Conservation (phyloP, 2,113 vertebrate genomes). For the Pygathrix nemaeus region DNA sequence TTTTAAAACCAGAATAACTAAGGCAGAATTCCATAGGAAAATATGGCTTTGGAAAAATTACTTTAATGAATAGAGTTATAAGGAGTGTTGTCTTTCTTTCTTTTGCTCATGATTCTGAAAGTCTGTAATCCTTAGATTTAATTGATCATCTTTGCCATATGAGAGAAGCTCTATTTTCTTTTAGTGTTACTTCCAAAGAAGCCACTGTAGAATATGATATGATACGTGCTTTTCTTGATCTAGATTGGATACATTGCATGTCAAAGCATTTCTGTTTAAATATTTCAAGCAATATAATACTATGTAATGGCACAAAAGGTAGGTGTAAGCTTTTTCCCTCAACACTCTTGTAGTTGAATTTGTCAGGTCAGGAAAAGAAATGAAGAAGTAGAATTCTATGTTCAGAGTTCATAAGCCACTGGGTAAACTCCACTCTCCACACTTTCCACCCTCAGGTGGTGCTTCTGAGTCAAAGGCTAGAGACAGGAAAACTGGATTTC, state of each 20-base stretch:
- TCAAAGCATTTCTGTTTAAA: background rate
- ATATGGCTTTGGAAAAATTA: background rate
- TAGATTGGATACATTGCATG: background rate
- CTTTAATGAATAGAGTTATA: background rate
- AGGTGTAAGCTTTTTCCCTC: background rate
- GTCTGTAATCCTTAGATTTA: background rate
- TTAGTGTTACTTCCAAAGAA: background rate
- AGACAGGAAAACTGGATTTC: background rate
- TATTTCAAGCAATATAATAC: background rate
- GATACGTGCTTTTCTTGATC: background rate
- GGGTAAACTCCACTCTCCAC: too few relatives aligned
- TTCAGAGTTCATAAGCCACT: slow-evolving; percentile 16
- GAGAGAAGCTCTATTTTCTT: background rate
- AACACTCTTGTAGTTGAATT: background rate
- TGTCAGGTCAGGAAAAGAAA: slow-evolving; percentile 26
- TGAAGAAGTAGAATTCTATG: background rate
- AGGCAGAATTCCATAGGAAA: slow-evolving; percentile 46
- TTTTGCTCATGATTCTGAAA: slow-evolving; percentile 4
- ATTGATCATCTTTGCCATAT: background rate
- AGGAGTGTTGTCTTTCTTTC: background rate
- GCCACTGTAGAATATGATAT: background rate
- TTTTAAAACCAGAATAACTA: slow-evolving; percentile 28
- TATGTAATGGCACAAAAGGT: background rate
- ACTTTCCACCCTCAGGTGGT: background rate
- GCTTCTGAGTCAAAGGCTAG: background rate